phyloP scores from a whole-genome alignment of 2,888 invertebrate genomes.

The Nematopogon swammerdamellus region DNA sequence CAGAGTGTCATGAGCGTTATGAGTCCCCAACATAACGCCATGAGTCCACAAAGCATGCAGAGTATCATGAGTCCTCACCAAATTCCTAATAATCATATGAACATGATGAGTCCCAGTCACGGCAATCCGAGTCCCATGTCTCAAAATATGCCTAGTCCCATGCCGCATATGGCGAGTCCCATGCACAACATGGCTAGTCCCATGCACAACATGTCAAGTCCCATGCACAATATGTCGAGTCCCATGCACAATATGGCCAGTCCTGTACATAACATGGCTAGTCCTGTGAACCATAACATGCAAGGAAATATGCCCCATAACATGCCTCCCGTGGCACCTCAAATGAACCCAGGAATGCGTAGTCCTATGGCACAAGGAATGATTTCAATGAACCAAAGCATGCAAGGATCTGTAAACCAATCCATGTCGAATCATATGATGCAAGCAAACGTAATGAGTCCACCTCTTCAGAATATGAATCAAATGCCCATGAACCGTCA shows the following conservation, averaged over 20 bases:
- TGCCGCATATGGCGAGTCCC: conserved; percentile 34
- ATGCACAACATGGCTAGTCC: conserved; percentile 37
- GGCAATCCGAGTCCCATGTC: conserved; percentile 30
- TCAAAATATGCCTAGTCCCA: conserved; percentile 36
- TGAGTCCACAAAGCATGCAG: conserved; percentile 49
- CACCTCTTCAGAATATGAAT: conserved; percentile 27
- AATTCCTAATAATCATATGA: conserved; percentile 42
- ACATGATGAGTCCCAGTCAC: conserved; percentile 42
- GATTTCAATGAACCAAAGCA: conserved; percentile 28
- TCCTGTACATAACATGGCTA: conserved; percentile 41
- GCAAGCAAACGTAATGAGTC: conserved; percentile 6
- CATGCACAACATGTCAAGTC: conserved; percentile 45
- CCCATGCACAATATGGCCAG: conserved; percentile 46
- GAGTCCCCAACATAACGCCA: conserved; percentile 45
- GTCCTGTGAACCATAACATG: conserved; percentile 27
- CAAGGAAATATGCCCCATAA: conserved; percentile 18
- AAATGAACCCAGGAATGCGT: conserved; percentile 35
- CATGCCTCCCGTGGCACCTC: conserved; percentile 40
- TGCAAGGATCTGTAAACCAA: conserved; percentile 14
- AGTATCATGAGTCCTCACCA: conserved; percentile 37
- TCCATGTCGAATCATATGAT: conserved; percentile 1
- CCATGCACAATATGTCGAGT: conserved; percentile 36
- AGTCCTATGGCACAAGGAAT: conserved; percentile 35
- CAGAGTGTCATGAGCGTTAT: conserved; percentile 50
- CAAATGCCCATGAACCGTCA: conserved; percentile 30